Evolutionary conservation across 2,113 vertebrate genomes (phyloP).

Genomic region (Sorex araneus): DNA sequence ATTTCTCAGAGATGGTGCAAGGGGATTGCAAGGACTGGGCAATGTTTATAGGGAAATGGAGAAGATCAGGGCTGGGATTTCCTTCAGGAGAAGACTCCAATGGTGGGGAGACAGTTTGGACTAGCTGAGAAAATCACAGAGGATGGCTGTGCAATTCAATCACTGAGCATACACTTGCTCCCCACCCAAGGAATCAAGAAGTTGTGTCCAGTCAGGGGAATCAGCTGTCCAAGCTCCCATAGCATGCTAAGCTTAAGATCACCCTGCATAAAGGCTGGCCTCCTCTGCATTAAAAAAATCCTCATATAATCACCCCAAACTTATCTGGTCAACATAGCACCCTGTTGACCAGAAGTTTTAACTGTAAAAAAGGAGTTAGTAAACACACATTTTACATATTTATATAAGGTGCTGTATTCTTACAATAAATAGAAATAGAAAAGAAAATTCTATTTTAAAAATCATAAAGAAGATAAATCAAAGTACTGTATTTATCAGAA

Average conservation of each 20-base stretch:
- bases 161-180: too few relatives aligned
- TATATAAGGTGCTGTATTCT: not conserved
- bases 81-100: not conserved
- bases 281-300: not conserved
- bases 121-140: not conserved
- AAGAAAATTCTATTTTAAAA: not conserved
- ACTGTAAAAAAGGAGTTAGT: not conserved
- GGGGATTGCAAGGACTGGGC: constrained; percentile 43
- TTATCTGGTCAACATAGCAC: too few relatives aligned
- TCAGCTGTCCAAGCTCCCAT: too few relatives aligned
- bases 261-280: not conserved
- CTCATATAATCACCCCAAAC: not conserved
- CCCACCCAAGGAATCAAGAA: too few relatives aligned
- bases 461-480: not conserved
- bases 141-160: too few relatives aligned
- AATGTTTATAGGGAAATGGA: constrained; percentile 39
- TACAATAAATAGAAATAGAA: not conserved
- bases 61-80: not conserved
- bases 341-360: not conserved
- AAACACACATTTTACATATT: not conserved
- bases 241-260: too few relatives aligned
- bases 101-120: too few relatives aligned
- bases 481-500: not conserved
- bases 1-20: constrained; percentile 63
- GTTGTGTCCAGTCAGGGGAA: too few relatives aligned